These are phyloP conservation scores for Acleris cristana DNA, from an alignment of 2,888 invertebrate species.

Conservation along the genomic window DNA sequence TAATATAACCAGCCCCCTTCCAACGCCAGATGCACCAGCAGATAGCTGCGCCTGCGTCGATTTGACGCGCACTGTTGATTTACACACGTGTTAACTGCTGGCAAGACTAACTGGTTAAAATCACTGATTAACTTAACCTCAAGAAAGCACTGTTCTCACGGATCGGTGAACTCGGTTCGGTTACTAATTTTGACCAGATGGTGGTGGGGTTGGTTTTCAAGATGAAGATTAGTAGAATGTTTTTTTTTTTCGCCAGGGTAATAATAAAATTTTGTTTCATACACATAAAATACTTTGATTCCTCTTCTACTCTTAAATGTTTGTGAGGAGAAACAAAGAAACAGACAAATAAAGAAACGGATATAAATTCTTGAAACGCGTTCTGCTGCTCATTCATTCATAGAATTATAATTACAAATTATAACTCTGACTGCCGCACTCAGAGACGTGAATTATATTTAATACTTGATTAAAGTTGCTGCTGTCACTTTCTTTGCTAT, in stretches of 20 bases:
- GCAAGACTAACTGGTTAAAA: slow-evolving; percentile 31
- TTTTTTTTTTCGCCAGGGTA: background rate
- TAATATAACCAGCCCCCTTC: slow-evolving; percentile 10
- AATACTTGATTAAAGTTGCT: too few species aligned
- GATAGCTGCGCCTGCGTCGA: slow-evolving; percentile 29
- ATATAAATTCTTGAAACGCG: too few species aligned
- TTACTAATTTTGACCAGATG: slow-evolving; percentile 4
- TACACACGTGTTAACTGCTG: slow-evolving; percentile 34
- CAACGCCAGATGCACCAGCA: slow-evolving; percentile 24
- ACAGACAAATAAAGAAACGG: too few species aligned
- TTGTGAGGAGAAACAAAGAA: too few species aligned
- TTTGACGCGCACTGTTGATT: slow-evolving; percentile 26
- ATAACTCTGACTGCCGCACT: too few species aligned
- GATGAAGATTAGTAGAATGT: background rate
- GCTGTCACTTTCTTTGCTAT: too few species aligned
- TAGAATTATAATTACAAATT: too few species aligned
- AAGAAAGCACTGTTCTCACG: slow-evolving; percentile 32
- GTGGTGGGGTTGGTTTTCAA: background rate
- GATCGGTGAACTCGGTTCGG: slow-evolving; percentile 4
- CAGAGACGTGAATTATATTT: too few species aligned
- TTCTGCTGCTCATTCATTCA: too few species aligned
- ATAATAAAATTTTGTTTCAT: too few species aligned
- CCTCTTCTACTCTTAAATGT: too few species aligned
- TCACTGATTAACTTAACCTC: slow-evolving; percentile 31
- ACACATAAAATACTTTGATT: too few species aligned